phyloP scores from a whole-genome alignment of 2,113 vertebrate genomes.

The Polypterus senegalus region DNA sequence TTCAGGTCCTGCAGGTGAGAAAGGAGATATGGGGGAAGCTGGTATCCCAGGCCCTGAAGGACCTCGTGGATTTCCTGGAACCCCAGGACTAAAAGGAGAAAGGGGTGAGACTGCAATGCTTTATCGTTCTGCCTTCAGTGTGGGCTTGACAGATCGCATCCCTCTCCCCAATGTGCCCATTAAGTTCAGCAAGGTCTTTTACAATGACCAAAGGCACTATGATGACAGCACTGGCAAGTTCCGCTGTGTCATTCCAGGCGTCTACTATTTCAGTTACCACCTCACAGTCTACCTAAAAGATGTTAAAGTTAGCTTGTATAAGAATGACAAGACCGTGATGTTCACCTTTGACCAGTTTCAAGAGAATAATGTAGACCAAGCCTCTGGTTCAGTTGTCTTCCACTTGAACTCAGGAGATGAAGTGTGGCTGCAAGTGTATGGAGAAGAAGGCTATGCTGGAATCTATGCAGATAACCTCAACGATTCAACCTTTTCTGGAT shows the following conservation, averaged over 20 bases:
- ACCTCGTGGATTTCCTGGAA: constrained; percentile 42
- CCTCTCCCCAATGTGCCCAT: constrained; percentile 52
- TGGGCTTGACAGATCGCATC: constrained; percentile 38
- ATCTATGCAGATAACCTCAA: constrained; percentile 62
- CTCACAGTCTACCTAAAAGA: constrained; percentile 60
- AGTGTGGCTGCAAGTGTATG: constrained; percentile 66
- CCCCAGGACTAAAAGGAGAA: constrained; percentile 45
- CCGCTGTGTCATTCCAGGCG: constrained; percentile 49
- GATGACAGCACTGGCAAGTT: constrained; percentile 63
- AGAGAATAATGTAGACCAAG: constrained; percentile 56
- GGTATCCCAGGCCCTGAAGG: constrained; percentile 42
- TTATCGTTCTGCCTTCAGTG: constrained; percentile 63
- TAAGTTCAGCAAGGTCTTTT: constrained; percentile 65
- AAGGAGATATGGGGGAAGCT: constrained; percentile 38
- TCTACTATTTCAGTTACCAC: constrained; percentile 65
- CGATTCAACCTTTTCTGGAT: constrained; percentile 65
- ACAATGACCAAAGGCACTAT: constrained; percentile 62
- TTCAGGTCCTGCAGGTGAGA: constrained; percentile 46
- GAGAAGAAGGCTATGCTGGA: constrained; percentile 40
- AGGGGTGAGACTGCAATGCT: constrained; percentile 44
- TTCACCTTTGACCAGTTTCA: constrained; percentile 67
- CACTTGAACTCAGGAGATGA: constrained; percentile 51
- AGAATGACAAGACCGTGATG: constrained; percentile 48
- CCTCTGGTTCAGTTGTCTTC: constrained; percentile 52
- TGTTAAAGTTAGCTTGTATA: constrained; percentile 58